Base-by-base conservation (phyloP, 2,113 vertebrate species). In the Nansenia antarctica region DNA sequence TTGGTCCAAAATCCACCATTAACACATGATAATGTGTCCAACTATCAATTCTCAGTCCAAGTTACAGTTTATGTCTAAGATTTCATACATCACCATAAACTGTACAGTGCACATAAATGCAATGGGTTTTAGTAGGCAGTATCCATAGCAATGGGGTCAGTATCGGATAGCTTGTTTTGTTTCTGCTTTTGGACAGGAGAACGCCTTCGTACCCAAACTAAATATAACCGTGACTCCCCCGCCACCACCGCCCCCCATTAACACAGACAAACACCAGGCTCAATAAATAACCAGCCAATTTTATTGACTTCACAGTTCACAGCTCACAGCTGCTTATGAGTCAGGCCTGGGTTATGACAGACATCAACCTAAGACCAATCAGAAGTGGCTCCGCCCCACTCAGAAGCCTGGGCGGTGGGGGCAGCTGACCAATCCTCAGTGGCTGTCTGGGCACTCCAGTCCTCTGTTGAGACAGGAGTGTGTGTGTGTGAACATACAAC, bases 381-480 rank as follows among this genome's bases (percentile, higher is more conserved):
- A 0, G 98, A 91, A 52, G 94, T 81, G 3, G 95, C 89, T 9
- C 95, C 97, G 0, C 95, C 96, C 98, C 98, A 99, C 30, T 99
- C 98, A 0, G 95, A 95, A 9, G 96, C 93, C 89, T 99, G 98
- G 39, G 98, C 96, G 0, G 98, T 99, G 71, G 97, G 98, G 26
- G 97, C 97, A 55, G 96, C 94, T 62, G 97, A 98, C 97, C 97
- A 99, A 72, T 99, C 98, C 80, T 99, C 96, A 0, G 96, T 98
- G 75, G 98, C 90, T 5, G 98, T 94, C 88, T 98, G 96, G 45
- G 94, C 93, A 0, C 96, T 98, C 98, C 98, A 98, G 63, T 98
- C 97, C 82, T 98, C 98, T 92, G 94, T 71, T 34, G 24, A 9
- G 27, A 22, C 1, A 60, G 82, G 35, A 60, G 1, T 9, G 35